phyloP scores from a whole-genome alignment of 2,888 invertebrate species.

The Nemoura dubitans region DNA sequence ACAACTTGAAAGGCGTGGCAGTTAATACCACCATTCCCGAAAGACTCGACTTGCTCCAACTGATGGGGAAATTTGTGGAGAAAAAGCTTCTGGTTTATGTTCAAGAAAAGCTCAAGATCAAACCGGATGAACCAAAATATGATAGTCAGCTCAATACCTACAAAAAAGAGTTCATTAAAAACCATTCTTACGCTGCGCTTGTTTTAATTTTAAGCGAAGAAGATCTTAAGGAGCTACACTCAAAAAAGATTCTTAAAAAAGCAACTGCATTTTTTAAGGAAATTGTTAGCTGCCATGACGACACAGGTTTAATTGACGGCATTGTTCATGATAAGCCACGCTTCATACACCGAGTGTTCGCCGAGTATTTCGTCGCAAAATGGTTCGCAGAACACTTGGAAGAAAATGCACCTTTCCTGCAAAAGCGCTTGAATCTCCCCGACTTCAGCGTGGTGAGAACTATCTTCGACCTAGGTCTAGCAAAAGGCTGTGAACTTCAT shows the following conservation, averaged over 20 bases:
- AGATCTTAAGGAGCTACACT: neutral
- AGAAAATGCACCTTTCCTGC: slow-evolving; percentile 18
- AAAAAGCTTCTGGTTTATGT: neutral
- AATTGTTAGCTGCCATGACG: slow-evolving; percentile 35
- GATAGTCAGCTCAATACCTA: neutral
- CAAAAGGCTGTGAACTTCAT: slow-evolving; percentile 36
- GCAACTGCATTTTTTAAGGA: slow-evolving; percentile 17
- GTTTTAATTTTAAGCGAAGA: neutral
- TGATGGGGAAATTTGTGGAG: neutral
- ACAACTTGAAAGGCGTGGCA: neutral
- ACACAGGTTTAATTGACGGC: slow-evolving; percentile 39
- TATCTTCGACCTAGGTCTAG: slow-evolving; percentile 43
- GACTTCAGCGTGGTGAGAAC: slow-evolving; percentile 35
- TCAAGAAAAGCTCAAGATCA: neutral
- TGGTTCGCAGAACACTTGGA: slow-evolving; percentile 41
- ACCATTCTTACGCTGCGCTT: neutral
- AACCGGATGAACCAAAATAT: neutral
- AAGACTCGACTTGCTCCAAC: neutral
- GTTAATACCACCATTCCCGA: neutral
- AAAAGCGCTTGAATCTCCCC: slow-evolving; percentile 24
- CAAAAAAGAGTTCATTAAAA: neutral
- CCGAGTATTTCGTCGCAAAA: slow-evolving; percentile 46
- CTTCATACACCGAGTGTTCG: slow-evolving; percentile 46
- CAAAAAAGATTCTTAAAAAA: slow-evolving; percentile 10
- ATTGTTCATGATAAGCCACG: slow-evolving; percentile 35